Conservation (phyloP, 2,797 vertebrate species). For the Yasuhikotakia modesta region DNA sequence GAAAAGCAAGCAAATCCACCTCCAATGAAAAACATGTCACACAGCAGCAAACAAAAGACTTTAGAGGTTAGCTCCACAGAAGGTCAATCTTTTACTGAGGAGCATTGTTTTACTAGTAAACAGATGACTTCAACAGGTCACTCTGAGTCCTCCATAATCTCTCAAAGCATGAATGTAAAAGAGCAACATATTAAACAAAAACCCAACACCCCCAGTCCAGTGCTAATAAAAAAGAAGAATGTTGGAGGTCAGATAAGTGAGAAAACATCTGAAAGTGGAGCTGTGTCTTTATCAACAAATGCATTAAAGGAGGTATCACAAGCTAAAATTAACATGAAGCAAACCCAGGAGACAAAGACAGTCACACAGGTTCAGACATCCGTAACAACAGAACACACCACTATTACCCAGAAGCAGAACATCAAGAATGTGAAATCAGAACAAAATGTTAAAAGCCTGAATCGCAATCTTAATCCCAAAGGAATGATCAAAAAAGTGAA, state of each 20-base stretch:
- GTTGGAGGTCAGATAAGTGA: conserved; percentile 63
- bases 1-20: conserved; percentile 63
- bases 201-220: conserved; percentile 63
- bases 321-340: conserved; percentile 61
- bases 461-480: conserved; percentile 65
- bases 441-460: conserved; percentile 62
- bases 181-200: conserved; percentile 65
- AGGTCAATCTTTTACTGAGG: conserved; percentile 72
- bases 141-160: conserved; percentile 61
- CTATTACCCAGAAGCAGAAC: conserved; percentile 61
- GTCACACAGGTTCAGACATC: conserved; percentile 71
- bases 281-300: conserved; percentile 42
- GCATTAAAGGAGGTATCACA: conserved; percentile 59
- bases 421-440: conserved; percentile 68
- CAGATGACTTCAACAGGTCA: conserved; percentile 68
- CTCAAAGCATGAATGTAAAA: conserved; percentile 52
- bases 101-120: conserved; percentile 66
- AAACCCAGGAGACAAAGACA: conserved; percentile 67
- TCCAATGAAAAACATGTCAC: conserved; percentile 72
- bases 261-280: conserved; percentile 57
- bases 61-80: conserved; percentile 71
- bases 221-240: conserved; percentile 69
- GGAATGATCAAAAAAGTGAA: conserved; percentile 70
- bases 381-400: conserved; percentile 55
- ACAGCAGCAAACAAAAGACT: conserved; percentile 68